These are phyloP conservation scores for Tribolium castaneum DNA, from an alignment of 1,140 invertebrate species.

Conservation along the genomic window DNA sequence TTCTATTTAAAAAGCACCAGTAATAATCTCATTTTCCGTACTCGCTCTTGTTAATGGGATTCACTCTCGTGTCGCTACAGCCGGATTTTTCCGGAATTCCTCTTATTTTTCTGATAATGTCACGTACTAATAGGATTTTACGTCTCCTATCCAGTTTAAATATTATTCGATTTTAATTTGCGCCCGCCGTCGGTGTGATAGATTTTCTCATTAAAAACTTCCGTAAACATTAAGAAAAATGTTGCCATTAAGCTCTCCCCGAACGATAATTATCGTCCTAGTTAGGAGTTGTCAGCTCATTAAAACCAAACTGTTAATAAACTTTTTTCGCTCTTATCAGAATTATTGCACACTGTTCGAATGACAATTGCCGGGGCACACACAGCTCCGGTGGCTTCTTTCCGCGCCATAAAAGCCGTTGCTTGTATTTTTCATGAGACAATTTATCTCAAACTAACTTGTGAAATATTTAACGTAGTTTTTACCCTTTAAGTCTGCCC, in stretches of 20 bases:
- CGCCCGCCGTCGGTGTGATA: conserved; percentile 9
- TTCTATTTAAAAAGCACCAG: conserved; percentile 30
- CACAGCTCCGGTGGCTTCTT: conserved; percentile 38
- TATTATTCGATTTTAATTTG: conserved; percentile 33
- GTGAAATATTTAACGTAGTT: conserved; percentile 58
- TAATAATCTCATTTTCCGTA: conserved; percentile 32
- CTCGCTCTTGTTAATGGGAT: conserved; percentile 26
- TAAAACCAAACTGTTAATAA: conserved; percentile 19
- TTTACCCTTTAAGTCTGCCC: conserved; percentile 51
- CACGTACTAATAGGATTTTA: conserved; percentile 17
- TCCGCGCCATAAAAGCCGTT: conserved; percentile 47
- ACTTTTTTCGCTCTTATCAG: background rate
- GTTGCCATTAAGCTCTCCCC: background rate
- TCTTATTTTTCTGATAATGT: conserved; percentile 31
- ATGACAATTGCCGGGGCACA: conserved; percentile 36
- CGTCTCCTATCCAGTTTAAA: conserved; percentile 22
- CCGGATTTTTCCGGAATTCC: conserved; percentile 19
- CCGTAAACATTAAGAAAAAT: conserved; percentile 29
- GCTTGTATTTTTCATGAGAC: conserved; percentile 55
- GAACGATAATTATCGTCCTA: conserved; percentile 18
- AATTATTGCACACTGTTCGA: background rate
- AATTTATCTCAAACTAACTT: conserved; percentile 57
- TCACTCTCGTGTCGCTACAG: conserved; percentile 14
- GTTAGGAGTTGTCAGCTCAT: conserved; percentile 23
- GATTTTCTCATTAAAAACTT: conserved; percentile 29